Base-by-base conservation (phyloP, 2,797 vertebrate genomes). In the Cyprinodon diabolis region DNA sequence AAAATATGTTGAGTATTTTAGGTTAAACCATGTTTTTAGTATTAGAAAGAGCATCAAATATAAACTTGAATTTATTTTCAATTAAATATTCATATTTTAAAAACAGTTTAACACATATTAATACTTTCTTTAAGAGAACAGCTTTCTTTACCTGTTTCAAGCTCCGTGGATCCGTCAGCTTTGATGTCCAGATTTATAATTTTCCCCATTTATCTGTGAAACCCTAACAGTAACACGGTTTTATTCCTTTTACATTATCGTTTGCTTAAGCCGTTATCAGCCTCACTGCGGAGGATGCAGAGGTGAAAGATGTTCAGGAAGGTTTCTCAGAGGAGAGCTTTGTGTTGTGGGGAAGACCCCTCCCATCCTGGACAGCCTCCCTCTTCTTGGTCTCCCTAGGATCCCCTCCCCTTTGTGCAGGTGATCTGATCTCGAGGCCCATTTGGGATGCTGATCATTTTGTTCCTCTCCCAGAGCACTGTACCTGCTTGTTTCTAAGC, bases 321-420 rank as follows among this genome's bases (percentile, higher is more conserved):
- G 82, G 73, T 87, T 82, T 76, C 80, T 75, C 83, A 86, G 85
- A 87, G 84, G 77, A 87, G 84, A 83, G 82, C 74, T 76, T 0
- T 69, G 75, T 73, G 75, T 81, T 89, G 77, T 88, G 83, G 60
- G 47, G 17, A 62, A 77, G 78, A 82, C 78, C 74, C 84, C 87
- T 85, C 88, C 88, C 80, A 76, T 69, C 74, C 67, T 47, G 68
- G 21, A 66, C 62, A 23, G 43, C 43, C 62, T 65, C 40, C 14
- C 62, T 23, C 62, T 65, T 21, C 30, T 45, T 21, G 62, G 11
- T 11, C 49, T 37, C 40, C 54, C 66, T 66, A 56, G 21, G 21
- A 49, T 11, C 40, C 30, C 52, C 68, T 69, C 68, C 72, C 71
- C 69, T 35, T 78, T n/a, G 6, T 49, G 47, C 13, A 76, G 74